These are phyloP conservation scores for Noctilio leporinus DNA, from an alignment of 2,113 vertebrate species.

Conservation along the genomic window DNA sequence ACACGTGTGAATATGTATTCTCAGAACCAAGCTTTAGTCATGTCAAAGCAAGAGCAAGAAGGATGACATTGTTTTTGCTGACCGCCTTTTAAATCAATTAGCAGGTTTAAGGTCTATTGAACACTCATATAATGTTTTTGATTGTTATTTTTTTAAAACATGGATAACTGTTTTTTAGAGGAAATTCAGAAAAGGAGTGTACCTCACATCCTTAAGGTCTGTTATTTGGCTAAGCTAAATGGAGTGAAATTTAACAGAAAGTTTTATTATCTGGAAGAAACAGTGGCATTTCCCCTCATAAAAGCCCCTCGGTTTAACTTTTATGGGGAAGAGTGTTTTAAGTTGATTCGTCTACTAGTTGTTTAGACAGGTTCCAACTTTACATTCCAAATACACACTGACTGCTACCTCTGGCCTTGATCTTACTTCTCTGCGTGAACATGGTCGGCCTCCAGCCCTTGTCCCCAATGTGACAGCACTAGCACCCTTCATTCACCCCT, in stretches of 20 bases:
- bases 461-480: background rate
- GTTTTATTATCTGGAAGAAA: background rate
- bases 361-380: conserved; percentile 10
- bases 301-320: background rate
- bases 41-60: background rate
- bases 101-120: background rate
- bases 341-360: conserved; percentile 5
- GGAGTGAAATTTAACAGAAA: background rate
- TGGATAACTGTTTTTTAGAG: background rate
- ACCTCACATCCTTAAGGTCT: background rate
- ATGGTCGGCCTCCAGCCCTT: background rate
- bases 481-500: background rate
- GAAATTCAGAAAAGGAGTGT: background rate
- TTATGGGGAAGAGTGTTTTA: background rate
- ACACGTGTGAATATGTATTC: background rate
- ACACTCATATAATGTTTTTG: background rate
- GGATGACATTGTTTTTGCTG: background rate
- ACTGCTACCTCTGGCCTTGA: background rate
- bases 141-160: background rate
- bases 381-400: background rate
- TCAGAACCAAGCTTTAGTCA: background rate
- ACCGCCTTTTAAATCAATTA: background rate
- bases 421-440: background rate
- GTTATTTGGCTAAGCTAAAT: background rate
- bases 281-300: background rate